Evolutionary conservation across 2,113 vertebrate genomes (phyloP).

Genomic region (Lipotes vexillifer): DNA sequence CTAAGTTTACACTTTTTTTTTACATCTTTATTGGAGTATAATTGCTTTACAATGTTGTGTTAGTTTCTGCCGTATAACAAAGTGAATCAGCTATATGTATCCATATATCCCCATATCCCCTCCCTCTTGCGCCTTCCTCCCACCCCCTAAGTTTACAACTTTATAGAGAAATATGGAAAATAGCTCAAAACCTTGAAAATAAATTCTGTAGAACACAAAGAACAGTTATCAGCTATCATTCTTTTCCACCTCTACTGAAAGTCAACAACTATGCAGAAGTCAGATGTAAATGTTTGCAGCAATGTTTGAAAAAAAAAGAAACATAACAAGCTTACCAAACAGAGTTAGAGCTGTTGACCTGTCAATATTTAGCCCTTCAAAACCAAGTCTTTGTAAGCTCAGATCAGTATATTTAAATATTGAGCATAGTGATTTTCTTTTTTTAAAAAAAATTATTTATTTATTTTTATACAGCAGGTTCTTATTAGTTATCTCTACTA

Average conservation of each 20-base stretch:
- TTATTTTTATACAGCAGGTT: too few relatives aligned
- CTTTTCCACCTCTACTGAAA: constrained; percentile 35
- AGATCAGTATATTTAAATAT: constrained; percentile 41
- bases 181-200: constrained; percentile 6
- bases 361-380: constrained; percentile 55
- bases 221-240: constrained; percentile 46
- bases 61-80: too few relatives aligned
- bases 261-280: constrained; percentile 43
- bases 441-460: background rate
- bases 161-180: constrained; percentile 28
- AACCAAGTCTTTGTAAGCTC: constrained; percentile 40
- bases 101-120: too few relatives aligned
- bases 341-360: constrained; percentile 37
- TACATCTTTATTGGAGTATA: too few relatives aligned
- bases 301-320: constrained; percentile 13
- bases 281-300: constrained; percentile 56
- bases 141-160: background rate
- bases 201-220: constrained; percentile 1
- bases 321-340: constrained; percentile 20
- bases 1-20: background rate
- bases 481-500: too few relatives aligned
- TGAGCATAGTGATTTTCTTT: constrained; percentile 38
- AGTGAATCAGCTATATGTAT: too few relatives aligned
- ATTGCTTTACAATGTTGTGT: too few relatives aligned
- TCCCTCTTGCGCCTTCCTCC: too few relatives aligned